These are phyloP conservation scores for Oreortyx pictus DNA, from an alignment of 2,797 vertebrate genomes.

Conservation along the genomic window DNA sequence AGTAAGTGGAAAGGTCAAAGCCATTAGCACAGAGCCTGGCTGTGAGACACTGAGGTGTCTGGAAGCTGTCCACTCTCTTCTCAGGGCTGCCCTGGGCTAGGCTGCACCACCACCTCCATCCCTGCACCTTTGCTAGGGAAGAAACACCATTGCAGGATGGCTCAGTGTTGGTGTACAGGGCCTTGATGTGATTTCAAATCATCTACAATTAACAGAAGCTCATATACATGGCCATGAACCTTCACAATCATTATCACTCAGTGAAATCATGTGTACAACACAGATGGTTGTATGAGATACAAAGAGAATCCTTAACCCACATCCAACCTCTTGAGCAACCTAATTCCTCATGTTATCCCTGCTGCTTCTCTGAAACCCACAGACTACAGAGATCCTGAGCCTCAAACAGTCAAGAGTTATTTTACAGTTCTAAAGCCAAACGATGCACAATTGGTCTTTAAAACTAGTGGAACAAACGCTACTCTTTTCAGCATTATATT, in stretches of 20 bases:
- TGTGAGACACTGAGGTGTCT: background rate
- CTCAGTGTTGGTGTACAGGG: background rate
- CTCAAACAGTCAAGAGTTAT: conserved; percentile 52
- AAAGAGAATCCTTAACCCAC: background rate
- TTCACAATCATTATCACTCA: background rate
- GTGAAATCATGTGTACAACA: background rate
- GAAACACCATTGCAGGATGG: background rate
- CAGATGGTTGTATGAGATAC: background rate
- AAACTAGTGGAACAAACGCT: conserved; percentile 63
- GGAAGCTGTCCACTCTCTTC: background rate
- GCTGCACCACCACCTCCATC: background rate
- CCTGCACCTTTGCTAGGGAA: background rate
- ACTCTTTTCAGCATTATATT: conserved; percentile 65
- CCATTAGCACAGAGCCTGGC: background rate
- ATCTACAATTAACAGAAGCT: background rate
- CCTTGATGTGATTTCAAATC: background rate
- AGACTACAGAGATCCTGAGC: conserved; percentile 40
- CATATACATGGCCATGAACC: background rate
- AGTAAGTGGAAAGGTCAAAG: background rate
- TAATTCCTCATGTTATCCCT: background rate
- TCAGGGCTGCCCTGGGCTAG: background rate
- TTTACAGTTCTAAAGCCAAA: conserved; percentile 37
- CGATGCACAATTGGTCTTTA: conserved; percentile 45
- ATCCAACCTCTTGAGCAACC: background rate
- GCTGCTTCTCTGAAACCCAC: conserved; percentile 11